Evolutionary conservation across 2,888 invertebrate genomes (phyloP).

Genomic region (Macroteleia sp.): DNA sequence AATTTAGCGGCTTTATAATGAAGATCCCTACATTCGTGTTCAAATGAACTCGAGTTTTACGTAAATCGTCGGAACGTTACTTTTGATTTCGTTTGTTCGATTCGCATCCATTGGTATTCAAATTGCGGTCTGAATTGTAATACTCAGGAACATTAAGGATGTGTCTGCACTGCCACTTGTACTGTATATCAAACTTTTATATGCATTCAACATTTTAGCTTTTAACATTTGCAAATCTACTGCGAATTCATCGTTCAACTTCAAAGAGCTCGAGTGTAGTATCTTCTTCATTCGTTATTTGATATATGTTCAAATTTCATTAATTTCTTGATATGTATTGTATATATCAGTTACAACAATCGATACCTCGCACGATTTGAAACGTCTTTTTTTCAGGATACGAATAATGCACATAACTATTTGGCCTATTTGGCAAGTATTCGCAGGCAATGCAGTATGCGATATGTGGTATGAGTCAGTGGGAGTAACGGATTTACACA

Average conservation of each 20-base stretch:
- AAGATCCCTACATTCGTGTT: too few relatives aligned
- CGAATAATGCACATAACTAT: conserved; percentile 30
- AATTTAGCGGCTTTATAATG: too few relatives aligned
- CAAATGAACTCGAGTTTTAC: too few relatives aligned
- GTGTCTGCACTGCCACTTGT: conserved; percentile 6
- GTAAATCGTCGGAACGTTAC: not conserved
- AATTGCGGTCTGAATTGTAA: conserved; percentile 1
- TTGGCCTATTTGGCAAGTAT: conserved; percentile 50
- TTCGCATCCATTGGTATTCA: conserved; percentile 1
- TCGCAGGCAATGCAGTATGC: conserved; percentile 38
- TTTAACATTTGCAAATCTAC: conserved; percentile 8
- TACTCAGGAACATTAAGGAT: conserved; percentile 7
- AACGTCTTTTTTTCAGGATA: not conserved
- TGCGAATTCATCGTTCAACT: not conserved
- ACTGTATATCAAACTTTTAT: conserved; percentile 23
- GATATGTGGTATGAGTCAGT: conserved; percentile 32
- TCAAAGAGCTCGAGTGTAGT: too few relatives aligned
- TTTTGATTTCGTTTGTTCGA: conserved; percentile 9
- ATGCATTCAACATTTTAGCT: conserved; percentile 6
- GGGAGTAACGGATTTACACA: conserved; percentile 49
- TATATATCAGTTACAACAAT: too few relatives aligned
- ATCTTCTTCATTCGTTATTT: not conserved
- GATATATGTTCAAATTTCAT: too few relatives aligned
- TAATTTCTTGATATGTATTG: too few relatives aligned
- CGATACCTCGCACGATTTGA: not conserved